Base-by-base conservation (phyloP, 35 echinoderm and acorn worm genomes). In the Hemicentrotus pulcherrimus region DNA sequence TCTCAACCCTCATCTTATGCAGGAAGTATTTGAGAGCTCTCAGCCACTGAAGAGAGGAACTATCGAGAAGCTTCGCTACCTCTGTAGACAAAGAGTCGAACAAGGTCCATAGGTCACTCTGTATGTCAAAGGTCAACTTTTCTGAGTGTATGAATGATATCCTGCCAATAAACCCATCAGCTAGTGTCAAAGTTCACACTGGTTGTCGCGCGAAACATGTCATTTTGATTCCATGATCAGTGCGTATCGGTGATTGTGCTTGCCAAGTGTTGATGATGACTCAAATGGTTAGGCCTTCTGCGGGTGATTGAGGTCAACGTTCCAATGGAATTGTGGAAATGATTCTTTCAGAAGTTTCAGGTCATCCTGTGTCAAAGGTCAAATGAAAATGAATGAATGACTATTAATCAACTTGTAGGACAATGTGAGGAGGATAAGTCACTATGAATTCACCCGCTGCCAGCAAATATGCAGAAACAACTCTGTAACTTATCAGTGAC, bases 11-110 rank as follows among this genome's bases (percentile, higher is more conserved):
- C 46, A 10, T 12, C 32, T 32, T 46, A 58, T 47, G 41, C 90
- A 96, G 96, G 85, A 94, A 71, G 96, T 96, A 32, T 94, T 96
- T 31, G 0, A 88, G 61, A 94, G 91, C 48, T 96, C 96, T 4
- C 86, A 96, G 35, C 96, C 96, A 61, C 48, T 96, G 9, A 94
- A 94, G 31, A 55, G 96, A 91, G 96, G 94, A 10, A 95, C 46
- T 50, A 96, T 96, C 15, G 96, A 96, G 94, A 96, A 94, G 94
- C 88, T 96, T 22, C 96, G 96, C 7, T 85, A 32, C 47, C 22
- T 91, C 6, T 96, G 94, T 47, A 58, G 94, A 32, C 48, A 65
- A 52, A 65, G 50, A 86, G 47, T 95, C 12, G 94, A 95, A 60
- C 94, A 95, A 31, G 94, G 94, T 19, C 86, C 48, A 48, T 91